phyloP scores from a whole-genome alignment of 2,888 invertebrate species.

The Syrista parreyssii region DNA sequence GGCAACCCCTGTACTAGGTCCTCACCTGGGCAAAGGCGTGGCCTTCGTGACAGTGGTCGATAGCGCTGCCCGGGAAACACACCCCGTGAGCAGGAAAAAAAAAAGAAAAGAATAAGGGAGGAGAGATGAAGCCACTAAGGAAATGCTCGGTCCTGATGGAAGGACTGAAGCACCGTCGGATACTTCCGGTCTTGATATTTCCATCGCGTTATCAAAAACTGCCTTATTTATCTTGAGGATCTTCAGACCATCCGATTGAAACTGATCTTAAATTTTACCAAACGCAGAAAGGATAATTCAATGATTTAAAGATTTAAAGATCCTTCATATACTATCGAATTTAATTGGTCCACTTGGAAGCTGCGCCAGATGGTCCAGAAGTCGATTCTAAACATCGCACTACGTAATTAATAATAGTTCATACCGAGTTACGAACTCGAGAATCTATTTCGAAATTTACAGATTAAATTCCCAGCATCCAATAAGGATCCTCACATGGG shows the following conservation, averaged over 20 bases:
- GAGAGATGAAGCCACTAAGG: neutral
- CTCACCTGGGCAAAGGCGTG: constrained; percentile 65
- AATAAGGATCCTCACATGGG: neutral
- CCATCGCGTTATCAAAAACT: neutral
- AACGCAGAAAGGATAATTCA: neutral
- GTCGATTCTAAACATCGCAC: neutral
- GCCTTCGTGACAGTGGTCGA: constrained; percentile 58
- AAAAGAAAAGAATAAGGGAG: neutral
- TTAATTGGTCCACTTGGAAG: neutral
- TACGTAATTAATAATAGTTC: neutral
- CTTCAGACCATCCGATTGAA: neutral
- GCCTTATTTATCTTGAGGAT: neutral
- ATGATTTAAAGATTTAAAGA: neutral
- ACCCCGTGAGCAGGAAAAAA: constrained; percentile 33
- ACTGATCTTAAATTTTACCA: neutral
- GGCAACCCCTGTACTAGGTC: constrained; percentile 33
- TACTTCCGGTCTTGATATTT: neutral
- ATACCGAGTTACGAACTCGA: neutral
- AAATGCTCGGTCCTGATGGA: neutral
- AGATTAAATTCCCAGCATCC: neutral
- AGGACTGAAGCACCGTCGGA: neutral
- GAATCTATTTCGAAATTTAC: neutral
- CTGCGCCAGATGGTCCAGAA: neutral
- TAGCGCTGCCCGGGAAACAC: constrained; percentile 44
- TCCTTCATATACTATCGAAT: neutral